These are phyloP conservation scores for Trichogramma evanescens DNA, from an alignment of 2,888 invertebrate genomes.

Conservation along the genomic window DNA sequence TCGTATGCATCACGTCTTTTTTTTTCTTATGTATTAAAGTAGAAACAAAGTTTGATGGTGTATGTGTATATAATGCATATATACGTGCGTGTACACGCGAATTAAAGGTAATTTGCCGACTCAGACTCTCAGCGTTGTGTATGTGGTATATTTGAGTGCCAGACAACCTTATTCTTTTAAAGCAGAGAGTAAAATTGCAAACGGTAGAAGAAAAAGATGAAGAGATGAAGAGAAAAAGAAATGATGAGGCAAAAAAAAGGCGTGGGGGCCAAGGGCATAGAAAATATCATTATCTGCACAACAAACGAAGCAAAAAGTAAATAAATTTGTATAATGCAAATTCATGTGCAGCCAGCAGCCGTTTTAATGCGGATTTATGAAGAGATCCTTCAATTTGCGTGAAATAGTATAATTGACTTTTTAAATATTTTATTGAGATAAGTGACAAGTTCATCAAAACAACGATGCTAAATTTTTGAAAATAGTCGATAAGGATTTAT, in stretches of 20 bases:
- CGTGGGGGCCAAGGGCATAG: conserved; percentile 9
- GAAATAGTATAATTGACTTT: no score
- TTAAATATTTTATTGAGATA: no score
- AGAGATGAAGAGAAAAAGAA: conserved; percentile 6
- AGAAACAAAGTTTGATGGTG: not conserved
- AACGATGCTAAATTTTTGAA: no score
- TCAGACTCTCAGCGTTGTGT: not conserved
- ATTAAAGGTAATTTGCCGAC: conserved; percentile 19
- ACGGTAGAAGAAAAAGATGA: not conserved
- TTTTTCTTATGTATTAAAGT: not conserved
- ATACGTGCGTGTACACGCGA: conserved; percentile 1
- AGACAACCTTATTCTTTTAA: not conserved
- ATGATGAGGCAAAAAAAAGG: not conserved
- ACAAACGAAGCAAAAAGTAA: not conserved
- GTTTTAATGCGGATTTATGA: no score
- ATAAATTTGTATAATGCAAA: not conserved
- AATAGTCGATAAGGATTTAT: no score
- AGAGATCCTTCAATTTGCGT: no score
- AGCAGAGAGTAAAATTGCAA: conserved; percentile 7
- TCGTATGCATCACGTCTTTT: not conserved
- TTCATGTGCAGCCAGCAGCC: no score
- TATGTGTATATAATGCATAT: not conserved
- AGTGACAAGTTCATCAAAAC: no score
- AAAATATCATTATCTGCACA: not conserved
- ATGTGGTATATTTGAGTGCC: not conserved